Base-by-base conservation (phyloP, 2,888 invertebrate genomes). In the Drosophila imparisetae region DNA sequence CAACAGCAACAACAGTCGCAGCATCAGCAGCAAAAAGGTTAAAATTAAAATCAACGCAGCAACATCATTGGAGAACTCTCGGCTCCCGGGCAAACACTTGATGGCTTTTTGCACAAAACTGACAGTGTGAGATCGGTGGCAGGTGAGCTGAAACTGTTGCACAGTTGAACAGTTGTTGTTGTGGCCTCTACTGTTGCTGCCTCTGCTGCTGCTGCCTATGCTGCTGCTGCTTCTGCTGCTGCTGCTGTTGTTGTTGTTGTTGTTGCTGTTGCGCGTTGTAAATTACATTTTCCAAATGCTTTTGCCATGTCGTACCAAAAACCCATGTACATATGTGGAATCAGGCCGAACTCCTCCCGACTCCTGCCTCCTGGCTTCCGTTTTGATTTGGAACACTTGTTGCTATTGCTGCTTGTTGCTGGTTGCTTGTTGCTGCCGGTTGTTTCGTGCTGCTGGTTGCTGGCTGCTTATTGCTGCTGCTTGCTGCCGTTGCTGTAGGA, bases 281-380 rank as follows among this genome's bases (percentile, higher is more conserved):
- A 91, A 91, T 90, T 89, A 91, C 90, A 91, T 91, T 91, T 89
- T 90, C 89, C 90, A 89, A 90, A 91, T 90, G 86, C 83, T 89
- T 90, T 77, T 86, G 82, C 82, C 90, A 90, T 90, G 91, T 91
- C 83, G 85, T 69, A 81, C 86, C 82, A 80, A 83, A 89, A 86
- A 87, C 81, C 79, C 81, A 89, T 87, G 89, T 88, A 88, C 89
- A 84, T 84, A 86, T 84, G 87, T 76, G 84, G 85, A 80, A 84
- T 81, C 73, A 77, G 73, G 73, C 58, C 61, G 63, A 48, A 57
- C 71, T 72, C 66, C 72, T 58, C 45, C 24, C 54, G 32, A 54
- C 62, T 40, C 15, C 45, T 34, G 54, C 50, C 71, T 54, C 53
- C 62, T 54, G 68, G 79, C 80, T 80, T 80, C 80, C 80, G 80